These are phyloP conservation scores for Tyrophagus putrescentiae DNA, from an alignment of 1,140 invertebrate genomes.

Conservation along the genomic window DNA sequence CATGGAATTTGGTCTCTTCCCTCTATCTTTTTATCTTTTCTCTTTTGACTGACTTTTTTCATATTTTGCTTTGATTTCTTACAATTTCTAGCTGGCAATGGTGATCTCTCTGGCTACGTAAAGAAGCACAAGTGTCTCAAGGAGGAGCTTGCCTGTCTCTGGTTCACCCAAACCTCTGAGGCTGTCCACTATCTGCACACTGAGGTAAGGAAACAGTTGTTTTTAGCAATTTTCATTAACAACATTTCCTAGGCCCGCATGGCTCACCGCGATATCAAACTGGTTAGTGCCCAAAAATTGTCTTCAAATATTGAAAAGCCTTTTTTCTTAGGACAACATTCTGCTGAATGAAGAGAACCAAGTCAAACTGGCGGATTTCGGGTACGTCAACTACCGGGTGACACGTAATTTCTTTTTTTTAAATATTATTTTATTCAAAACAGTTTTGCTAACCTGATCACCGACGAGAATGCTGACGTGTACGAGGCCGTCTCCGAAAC, in stretches of 20 bases:
- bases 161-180: constrained; percentile 16
- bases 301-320: too few species aligned
- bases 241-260: constrained; percentile 7
- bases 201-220: neutral
- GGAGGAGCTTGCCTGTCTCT: constrained; percentile 12
- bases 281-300: too few species aligned
- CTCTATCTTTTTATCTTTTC: too few species aligned
- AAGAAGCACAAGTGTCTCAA: constrained; percentile 15
- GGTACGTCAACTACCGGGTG: too few species aligned
- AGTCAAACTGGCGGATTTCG: constrained; percentile 23
- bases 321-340: too few species aligned
- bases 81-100: too few species aligned
- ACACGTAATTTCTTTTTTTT: too few species aligned
- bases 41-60: too few species aligned
- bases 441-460: constrained; percentile 16
- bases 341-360: constrained; percentile 8
- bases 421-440: too few species aligned
- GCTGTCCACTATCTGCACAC: constrained; percentile 20
- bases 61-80: too few species aligned
- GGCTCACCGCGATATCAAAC: constrained; percentile 20
- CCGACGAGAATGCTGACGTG: constrained; percentile 9
- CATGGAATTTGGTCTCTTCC: constrained; percentile 19
- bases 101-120: constrained; percentile 13
- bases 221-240: too few species aligned
- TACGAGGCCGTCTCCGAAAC: constrained; percentile 17